Evolutionary conservation across 2,888 invertebrate genomes (phyloP).

Genomic region (Thalpophila matura): DNA sequence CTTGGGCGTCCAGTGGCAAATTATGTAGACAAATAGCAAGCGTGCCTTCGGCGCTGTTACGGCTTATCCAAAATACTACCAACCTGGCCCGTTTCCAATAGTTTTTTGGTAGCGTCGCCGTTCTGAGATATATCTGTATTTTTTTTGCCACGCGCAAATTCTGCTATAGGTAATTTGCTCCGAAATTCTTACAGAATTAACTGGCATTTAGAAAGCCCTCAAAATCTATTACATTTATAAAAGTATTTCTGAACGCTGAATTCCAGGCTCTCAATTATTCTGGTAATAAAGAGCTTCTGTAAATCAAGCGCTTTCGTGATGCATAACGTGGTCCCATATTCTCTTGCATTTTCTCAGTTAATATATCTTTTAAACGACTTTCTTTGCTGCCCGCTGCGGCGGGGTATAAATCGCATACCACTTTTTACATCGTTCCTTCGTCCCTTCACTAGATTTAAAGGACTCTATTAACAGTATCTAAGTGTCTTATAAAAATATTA

Average conservation of each 20-base stretch:
- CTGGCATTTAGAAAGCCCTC: slow-evolving; percentile 1
- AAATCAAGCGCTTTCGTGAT: slow-evolving; percentile 71
- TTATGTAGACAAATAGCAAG: slow-evolving; percentile 69
- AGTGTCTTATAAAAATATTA: slow-evolving; percentile 53
- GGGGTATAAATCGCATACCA: slow-evolving; percentile 71
- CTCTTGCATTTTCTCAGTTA: slow-evolving; percentile 78
- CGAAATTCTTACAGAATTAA: slow-evolving; percentile 11
- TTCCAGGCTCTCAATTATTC: slow-evolving; percentile 51
- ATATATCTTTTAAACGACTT: slow-evolving; percentile 82
- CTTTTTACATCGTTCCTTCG: slow-evolving; percentile 59
- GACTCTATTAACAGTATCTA: slow-evolving; percentile 58
- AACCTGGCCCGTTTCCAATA: slow-evolving; percentile 52
- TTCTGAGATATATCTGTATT: slow-evolving; percentile 51
- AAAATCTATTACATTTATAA: slow-evolving; percentile 26
- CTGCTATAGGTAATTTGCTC: slow-evolving; percentile 13
- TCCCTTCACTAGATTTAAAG: slow-evolving; percentile 61
- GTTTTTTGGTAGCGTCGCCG: slow-evolving; percentile 35
- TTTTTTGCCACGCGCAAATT: slow-evolving; percentile 28
- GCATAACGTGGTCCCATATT: slow-evolving; percentile 73
- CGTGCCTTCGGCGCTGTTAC: slow-evolving; percentile 58
- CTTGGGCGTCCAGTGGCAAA: slow-evolving; percentile 66
- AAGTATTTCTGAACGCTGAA: slow-evolving; percentile 27
- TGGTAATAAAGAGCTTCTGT: slow-evolving; percentile 57
- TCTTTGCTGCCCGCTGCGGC: slow-evolving; percentile 68
- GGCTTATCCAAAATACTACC: slow-evolving; percentile 48